Conservation (phyloP, 2,888 invertebrate genomes). For the Cheiracanthium punctorium region DNA sequence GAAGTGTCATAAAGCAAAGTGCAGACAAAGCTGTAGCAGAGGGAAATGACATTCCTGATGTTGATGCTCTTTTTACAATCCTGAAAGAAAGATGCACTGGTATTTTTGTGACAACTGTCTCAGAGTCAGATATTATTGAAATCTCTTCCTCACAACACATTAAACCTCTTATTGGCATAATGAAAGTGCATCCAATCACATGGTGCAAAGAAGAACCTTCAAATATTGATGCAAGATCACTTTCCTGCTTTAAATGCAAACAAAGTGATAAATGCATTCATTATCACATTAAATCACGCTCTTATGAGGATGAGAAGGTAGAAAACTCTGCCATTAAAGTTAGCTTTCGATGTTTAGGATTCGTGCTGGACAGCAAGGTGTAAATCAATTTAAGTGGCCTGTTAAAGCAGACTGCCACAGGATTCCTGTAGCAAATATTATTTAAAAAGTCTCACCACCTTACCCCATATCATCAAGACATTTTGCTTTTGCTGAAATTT, state of each 20-base stretch:
- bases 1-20: neutral
- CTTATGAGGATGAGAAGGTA: neutral
- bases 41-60: slow-evolving; percentile 11
- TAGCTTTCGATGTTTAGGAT: too few species aligned
- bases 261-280: neutral
- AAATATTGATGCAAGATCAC: neutral
- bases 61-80: neutral
- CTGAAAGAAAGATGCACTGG: slow-evolving; percentile 5
- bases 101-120: neutral
- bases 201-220: neutral
- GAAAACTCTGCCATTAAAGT: neutral
- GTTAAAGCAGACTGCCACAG: too few species aligned
- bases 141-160: neutral
- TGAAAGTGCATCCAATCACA: neutral
- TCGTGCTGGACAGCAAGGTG: too few species aligned
- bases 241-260: slow-evolving; percentile 2
- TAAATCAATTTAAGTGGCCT: too few species aligned
- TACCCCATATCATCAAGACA: too few species aligned
- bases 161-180: neutral
- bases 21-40: slow-evolving; percentile 10
- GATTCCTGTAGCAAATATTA: too few species aligned
- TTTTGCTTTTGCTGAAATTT: too few species aligned
- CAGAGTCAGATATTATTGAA: neutral
- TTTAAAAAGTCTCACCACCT: too few species aligned
- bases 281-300: slow-evolving; percentile 1